A percentile compares a stretch with the other conserved stretches of the same genome.
Evolutionary conservation across 2,888 invertebrate genomes (phyloP).

Genomic region (Tigriopus californicus): DNA sequence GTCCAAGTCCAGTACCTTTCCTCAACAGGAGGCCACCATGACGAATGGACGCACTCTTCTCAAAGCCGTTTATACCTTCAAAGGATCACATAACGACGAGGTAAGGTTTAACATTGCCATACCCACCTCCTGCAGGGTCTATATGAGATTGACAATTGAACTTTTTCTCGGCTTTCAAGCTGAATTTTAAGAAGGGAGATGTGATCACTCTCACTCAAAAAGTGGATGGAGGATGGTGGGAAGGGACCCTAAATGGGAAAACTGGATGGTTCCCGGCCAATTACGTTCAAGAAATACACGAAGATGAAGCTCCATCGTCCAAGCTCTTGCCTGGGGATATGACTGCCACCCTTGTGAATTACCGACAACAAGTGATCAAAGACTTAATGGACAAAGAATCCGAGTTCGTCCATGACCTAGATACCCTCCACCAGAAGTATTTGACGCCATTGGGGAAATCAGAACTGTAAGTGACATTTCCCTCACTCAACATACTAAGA

Average conservation of each 20-base stretch:
- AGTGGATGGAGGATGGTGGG: constrained; percentile 98
- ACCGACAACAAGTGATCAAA: constrained; percentile 63
- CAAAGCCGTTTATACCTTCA: constrained; percentile 78
- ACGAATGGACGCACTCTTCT: constrained; percentile 25
- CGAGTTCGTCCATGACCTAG: constrained; percentile 72
- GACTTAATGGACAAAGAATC: constrained; percentile 82
- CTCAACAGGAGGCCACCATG: too few relatives aligned
- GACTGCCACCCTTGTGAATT: background rate
- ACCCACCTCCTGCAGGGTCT: background rate
- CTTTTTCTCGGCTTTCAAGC: constrained; percentile 31
- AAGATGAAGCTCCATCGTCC: background rate
- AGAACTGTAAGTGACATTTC: constrained; percentile 49
- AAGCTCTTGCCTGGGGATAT: background rate
- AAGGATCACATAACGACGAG: constrained; percentile 94
- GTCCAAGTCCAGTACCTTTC: too few relatives aligned
- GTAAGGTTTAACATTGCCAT: constrained; percentile 30
- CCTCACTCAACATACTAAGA: background rate
- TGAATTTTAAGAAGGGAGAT: constrained; percentile 88
- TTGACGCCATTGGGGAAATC: constrained; percentile 66
- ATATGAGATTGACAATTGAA: background rate
- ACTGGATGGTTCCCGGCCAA: constrained; percentile 98
- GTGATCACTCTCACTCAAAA: constrained; percentile 87
- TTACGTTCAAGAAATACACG: constrained; percentile 42
- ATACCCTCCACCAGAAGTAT: constrained; percentile 62
- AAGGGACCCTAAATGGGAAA: constrained; percentile 66